Conservation (phyloP, 2,113 vertebrate species). For the Athene cunicularia region DNA sequence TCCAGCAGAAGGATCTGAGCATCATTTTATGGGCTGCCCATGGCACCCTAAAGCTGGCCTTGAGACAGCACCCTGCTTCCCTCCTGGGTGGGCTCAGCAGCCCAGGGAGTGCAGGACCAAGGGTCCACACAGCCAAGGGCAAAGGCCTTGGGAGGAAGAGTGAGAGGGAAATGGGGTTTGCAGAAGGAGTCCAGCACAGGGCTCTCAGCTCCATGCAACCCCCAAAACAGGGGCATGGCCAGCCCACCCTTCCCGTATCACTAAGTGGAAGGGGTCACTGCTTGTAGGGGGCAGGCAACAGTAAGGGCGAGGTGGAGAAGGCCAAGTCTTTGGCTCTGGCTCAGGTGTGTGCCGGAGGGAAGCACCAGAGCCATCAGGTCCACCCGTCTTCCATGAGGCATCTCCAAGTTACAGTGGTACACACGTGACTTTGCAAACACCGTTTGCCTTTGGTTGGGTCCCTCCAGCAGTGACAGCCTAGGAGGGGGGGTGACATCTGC, state of each 20-base stretch:
- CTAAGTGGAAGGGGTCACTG: background rate
- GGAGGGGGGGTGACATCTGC: background rate
- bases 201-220: background rate
- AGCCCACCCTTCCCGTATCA: background rate
- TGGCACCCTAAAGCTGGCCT: background rate
- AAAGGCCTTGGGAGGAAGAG: background rate
- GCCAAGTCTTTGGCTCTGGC: background rate
- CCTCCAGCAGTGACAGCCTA: background rate
- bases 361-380: background rate
- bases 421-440: rapidly evolving
- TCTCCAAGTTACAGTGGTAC: rapidly evolving
- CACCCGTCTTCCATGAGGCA: background rate
- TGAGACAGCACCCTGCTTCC: rapidly evolving
- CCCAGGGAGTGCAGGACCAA: background rate
- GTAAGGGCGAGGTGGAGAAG: background rate
- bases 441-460: background rate
- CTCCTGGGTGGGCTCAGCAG: background rate
- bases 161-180: background rate
- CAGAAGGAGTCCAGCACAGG: background rate
- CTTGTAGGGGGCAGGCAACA: background rate
- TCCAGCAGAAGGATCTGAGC: background rate
- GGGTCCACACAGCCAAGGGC: background rate
- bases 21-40: background rate
- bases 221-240: rapidly evolving
- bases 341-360: background rate